phyloP scores from a whole-genome alignment of 2,113 vertebrate genomes.

The Eonycteris spelaea region DNA sequence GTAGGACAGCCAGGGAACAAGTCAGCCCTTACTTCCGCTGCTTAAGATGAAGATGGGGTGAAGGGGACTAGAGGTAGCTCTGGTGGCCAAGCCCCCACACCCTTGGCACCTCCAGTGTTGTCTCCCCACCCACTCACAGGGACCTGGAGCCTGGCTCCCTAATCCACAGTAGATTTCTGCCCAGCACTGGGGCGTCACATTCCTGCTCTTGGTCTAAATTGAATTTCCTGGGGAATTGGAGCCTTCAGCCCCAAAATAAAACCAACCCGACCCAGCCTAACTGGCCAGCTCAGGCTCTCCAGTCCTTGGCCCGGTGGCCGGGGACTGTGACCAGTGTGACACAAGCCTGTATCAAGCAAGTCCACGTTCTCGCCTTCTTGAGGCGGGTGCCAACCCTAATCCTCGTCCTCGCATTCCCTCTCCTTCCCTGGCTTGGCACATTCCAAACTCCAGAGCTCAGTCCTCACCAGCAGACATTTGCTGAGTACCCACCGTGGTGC shows the following conservation, averaged over 20 bases:
- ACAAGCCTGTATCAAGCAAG: background rate
- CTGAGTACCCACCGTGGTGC: too few species aligned
- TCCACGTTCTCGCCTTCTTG: background rate
- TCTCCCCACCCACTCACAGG: background rate
- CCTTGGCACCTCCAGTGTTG: background rate
- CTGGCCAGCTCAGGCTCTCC: background rate
- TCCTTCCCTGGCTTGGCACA: background rate
- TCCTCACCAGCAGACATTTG: background rate
- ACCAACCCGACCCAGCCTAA: background rate
- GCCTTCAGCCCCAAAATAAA: conserved; percentile 64
- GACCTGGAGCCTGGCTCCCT: conserved; percentile 33
- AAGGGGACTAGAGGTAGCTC: background rate
- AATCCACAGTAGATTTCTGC: conserved; percentile 46
- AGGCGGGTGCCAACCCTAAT: background rate
- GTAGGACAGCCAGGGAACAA: background rate
- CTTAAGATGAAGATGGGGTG: background rate
- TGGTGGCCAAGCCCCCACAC: conserved; percentile 11
- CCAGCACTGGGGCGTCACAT: conserved; percentile 44
- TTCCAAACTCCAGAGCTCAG: background rate
- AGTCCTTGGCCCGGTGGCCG: background rate
- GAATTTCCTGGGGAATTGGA: conserved; percentile 66
- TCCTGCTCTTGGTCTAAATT: conserved; percentile 58
- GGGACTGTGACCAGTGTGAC: background rate
- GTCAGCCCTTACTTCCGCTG: background rate
- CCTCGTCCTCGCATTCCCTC: background rate